Evolutionary conservation across 1,140 invertebrate genomes (phyloP), one percentile per base, ranked within the genome.

Genomic region (Plodia interpunctella): DNA sequence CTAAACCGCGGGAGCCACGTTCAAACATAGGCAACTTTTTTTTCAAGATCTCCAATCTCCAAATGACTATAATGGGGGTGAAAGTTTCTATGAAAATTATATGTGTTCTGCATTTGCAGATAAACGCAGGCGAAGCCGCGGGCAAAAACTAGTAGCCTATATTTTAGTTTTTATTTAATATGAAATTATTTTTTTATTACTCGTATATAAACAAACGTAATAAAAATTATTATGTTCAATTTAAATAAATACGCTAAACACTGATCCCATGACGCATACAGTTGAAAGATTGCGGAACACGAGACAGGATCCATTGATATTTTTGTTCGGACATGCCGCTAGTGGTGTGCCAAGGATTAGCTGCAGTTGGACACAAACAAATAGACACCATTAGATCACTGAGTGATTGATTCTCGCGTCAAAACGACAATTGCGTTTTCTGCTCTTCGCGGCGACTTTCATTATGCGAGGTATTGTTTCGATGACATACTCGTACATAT

Each of bases 331-430:
- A 79, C 85, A 88, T 88, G 85, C 79, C 74, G 66, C 72, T 74
- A 76, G 76, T 72, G 70, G 74, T 70, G 78, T 81, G 80, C 80
- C 83, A 82, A 84, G 83, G 85, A 85, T 88, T 88, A 88, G 68
- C 65, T 85, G 80, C 81, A 88, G 78, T 78, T 68, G 68, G 82
- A 83, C 80, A 75, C 59, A 62, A 80, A 88, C 81, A 85, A 85
- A 88, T 87, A 83, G 79, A 74, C 66, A 74, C 78, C 72, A 87
- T 87, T 83, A 86, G 77, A 83, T 72, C 73, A 61, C 60, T 63
- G 11, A 70, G 57, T 84, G 80, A 88, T 83, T 80, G 80, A 88
- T 87, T 80, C 66, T 62, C 65, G 61, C 66, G 73, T 79, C 80
- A 75, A 83, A 76, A 72, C 65, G 66, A 62, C 68, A 57, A 70